Base-by-base conservation (phyloP, 2,888 invertebrate genomes). In the Cenopis cana region DNA sequence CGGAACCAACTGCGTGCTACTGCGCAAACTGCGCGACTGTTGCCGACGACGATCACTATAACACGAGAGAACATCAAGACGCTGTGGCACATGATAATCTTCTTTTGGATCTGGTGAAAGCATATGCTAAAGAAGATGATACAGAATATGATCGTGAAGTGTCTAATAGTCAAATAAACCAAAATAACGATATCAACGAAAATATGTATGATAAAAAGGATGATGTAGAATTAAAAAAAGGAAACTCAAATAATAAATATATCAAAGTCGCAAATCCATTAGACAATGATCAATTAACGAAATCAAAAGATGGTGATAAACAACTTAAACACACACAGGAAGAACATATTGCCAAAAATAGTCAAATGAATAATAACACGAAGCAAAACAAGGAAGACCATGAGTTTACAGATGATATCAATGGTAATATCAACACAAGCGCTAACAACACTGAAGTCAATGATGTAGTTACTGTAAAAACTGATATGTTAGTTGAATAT, bases 11-110 rank as follows among this genome's bases (percentile, higher is more conserved):
- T 33, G 36, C 5, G 1, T 46, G 17, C 9, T 69, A 55, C 36
- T 69, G 68, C 11, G 29, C 5, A 2, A 55, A 29, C 17, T 69
- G 68, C 17, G 29, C 55, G 6, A 36, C 8, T 12, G 17, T 49
- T 36, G 55, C n/a, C 0, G 24, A 17, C 0, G 46, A 46, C 1
- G 61, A 36, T 4, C 68, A 69, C 12, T 29, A 46, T 9, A 61
- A 46, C 0, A 54, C 68, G 0, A 46, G 24, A 11, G 54, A 60
- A 46, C 68, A 68, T 12, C 24, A 41, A 17, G 41, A 14, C 17
- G 68, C 68, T 12, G 60, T 54, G 2, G 29, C 41, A 8, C 60
- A 60, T n/a, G 68, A 54, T 33, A 59, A 33, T 5, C 29, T 61
- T 6, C 33, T 68, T 24, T 41, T 29, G n/a, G 46, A 46, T 38